These are phyloP conservation scores for Orussus abietinus DNA, from an alignment of 1,140 invertebrate genomes.

Conservation along the genomic window DNA sequence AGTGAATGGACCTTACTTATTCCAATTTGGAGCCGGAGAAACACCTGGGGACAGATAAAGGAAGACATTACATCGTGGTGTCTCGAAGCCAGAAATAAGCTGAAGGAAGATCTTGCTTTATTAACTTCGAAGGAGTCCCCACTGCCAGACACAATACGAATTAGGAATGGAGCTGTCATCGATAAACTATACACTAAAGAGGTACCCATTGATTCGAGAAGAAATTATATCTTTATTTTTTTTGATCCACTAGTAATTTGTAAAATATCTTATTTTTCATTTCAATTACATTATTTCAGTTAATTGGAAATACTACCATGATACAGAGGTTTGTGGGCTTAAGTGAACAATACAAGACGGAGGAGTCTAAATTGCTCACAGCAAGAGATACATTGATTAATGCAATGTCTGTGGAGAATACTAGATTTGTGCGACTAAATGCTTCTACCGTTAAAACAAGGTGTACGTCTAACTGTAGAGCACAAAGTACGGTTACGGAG, in stretches of 20 bases:
- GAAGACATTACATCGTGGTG: conserved; percentile 31
- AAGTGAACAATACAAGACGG: conserved; percentile 18
- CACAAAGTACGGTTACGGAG: conserved; percentile 11
- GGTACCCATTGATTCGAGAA: conserved; percentile 16
- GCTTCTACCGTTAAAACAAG: conserved; percentile 17
- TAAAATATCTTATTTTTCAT: conserved; percentile 1
- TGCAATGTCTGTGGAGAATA: too few species aligned
- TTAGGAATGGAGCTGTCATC: conserved; percentile 19
- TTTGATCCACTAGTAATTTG: background rate
- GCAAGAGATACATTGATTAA: background rate
- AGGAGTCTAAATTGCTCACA: conserved; percentile 8
- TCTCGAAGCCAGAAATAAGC: conserved; percentile 9
- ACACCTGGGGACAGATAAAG: conserved; percentile 18
- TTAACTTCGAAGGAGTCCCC: conserved; percentile 9
- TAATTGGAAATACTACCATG: conserved; percentile 1
- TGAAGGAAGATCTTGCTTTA: too few species aligned
- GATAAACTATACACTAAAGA: conserved; percentile 14
- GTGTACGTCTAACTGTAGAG: conserved; percentile 21
- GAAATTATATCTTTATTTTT: conserved; percentile 11
- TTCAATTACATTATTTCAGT: conserved; percentile 2
- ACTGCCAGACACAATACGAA: conserved; percentile 11
- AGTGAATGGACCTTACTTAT: conserved; percentile 21
- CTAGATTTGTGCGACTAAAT: too few species aligned
- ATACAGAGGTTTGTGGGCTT: conserved; percentile 14
- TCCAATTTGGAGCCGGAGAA: conserved; percentile 17